Evolutionary conservation across 2,888 invertebrate genomes (phyloP), one percentile per base, ranked within the genome.

Genomic region (Sisyra nigra): DNA sequence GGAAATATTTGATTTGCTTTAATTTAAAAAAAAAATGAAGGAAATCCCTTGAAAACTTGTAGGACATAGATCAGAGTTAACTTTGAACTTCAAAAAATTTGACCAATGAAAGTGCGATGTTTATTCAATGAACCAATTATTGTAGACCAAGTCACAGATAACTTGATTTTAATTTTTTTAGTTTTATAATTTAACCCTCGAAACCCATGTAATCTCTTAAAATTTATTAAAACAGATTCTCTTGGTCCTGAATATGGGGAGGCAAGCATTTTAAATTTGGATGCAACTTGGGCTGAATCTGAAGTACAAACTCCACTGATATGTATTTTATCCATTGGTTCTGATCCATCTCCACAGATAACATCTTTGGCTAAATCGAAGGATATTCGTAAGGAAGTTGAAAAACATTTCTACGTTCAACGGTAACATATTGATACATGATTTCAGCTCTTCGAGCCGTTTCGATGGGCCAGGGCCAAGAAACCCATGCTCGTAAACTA

Each of bases 381-480:
- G 63, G 80, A 81, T 53, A 81, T 86, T 45, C 71, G 91, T 91
- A 66, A 70, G 76, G 8, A 8, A 10, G n/a, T 30, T 9, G 8
- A 9, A 30, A 30, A 30, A 9, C 10, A 30, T 30, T 9, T 9
- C 31, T 30, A 30, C 31, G 8, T 30, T 30, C 10, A 13, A 18
- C 19, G 24, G 32, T 31, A 19, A 31, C 17, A 29, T 35, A 42
- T 29, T 13, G 19, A 29, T 18, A 13, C 19, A 31, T 13, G 45
- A 48, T 57, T 61, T 7, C 55, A 86, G 85, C 69, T 45, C 58
- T 87, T 10, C 80, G 82, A 57, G 78, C 86, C 1, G 89, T 96
- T 4, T 96, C 94, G 5, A 94, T 96, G 94, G 96, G 96, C 2
- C 96, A 96, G 71, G 96, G 94, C 0, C 94, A 96, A 67, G 96